Evolutionary conservation across 1,140 invertebrate species (phyloP).

Genomic region (Dinothrombium tinctorium): DNA sequence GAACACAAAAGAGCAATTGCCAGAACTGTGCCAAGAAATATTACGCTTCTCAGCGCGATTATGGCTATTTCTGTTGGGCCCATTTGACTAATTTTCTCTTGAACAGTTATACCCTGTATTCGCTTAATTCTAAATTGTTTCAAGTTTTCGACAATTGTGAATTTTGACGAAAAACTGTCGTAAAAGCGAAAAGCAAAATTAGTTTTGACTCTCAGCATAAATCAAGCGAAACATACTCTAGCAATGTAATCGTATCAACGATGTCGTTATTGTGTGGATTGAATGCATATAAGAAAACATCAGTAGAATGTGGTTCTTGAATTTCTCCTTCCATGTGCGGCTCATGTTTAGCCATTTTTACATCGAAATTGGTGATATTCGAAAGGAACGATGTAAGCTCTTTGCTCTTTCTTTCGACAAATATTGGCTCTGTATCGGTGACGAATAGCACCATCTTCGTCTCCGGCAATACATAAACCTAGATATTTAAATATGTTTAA

Average conservation of each 20-base stretch:
- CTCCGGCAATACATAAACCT: slow-evolving; percentile 58
- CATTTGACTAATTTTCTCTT: slow-evolving; percentile 27
- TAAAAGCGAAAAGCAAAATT: slow-evolving; percentile 10
- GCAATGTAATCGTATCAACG: slow-evolving; percentile 46
- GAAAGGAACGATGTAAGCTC: slow-evolving; percentile 40
- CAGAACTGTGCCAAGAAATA: slow-evolving; percentile 48
- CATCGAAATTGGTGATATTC: slow-evolving; percentile 44
- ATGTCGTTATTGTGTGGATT: slow-evolving; percentile 51
- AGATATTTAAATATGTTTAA: background rate
- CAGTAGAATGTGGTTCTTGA: slow-evolving; percentile 35
- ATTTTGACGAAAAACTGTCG: slow-evolving; percentile 25
- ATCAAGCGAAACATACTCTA: slow-evolving; percentile 31
- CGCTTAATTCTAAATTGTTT: slow-evolving; percentile 28
- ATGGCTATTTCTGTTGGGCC: slow-evolving; percentile 53
- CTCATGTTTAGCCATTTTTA: slow-evolving; percentile 46
- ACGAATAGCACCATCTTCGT: slow-evolving; percentile 50
- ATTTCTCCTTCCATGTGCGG: slow-evolving; percentile 35
- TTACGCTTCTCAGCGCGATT: slow-evolving; percentile 43
- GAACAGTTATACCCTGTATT: slow-evolving; percentile 19
- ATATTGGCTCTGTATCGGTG: slow-evolving; percentile 41
- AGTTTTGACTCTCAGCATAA: slow-evolving; percentile 1
- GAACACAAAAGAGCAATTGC: slow-evolving; percentile 27
- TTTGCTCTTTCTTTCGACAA: slow-evolving; percentile 39
- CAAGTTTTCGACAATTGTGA: slow-evolving; percentile 33
- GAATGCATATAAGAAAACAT: slow-evolving; percentile 57